A percentile compares a stretch with the other conserved stretches of the same genome.
phyloP scores from a whole-genome alignment of 2,888 invertebrate species.

The Drosophila yooni region DNA sequence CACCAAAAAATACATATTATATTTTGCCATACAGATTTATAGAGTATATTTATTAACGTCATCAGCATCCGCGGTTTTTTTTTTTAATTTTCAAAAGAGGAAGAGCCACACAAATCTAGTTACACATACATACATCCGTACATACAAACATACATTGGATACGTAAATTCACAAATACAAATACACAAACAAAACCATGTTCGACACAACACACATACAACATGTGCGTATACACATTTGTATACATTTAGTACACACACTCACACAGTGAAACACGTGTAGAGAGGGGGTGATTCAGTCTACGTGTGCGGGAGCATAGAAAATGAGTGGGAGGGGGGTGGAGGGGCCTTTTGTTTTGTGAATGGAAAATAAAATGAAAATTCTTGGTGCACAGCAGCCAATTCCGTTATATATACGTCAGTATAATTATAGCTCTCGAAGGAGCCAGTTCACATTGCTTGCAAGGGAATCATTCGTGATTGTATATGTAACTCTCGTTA shows the following conservation, averaged over 20 bases:
- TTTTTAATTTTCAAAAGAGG: slow-evolving; percentile 60
- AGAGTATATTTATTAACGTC: slow-evolving; percentile 65
- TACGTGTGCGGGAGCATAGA: slow-evolving; percentile 37
- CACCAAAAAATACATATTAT: slow-evolving; percentile 2
- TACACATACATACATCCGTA: slow-evolving; percentile 6
- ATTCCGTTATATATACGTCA: slow-evolving; percentile 63
- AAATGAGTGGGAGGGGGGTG: slow-evolving; percentile 37
- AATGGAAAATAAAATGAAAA: slow-evolving; percentile 74
- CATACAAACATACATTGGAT: slow-evolving; percentile 19
- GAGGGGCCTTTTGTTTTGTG: slow-evolving; percentile 69
- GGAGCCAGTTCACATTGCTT: slow-evolving; percentile 56
- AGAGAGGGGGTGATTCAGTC: slow-evolving; percentile 30
- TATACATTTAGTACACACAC: slow-evolving; percentile 23
- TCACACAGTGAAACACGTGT: slow-evolving; percentile 27
- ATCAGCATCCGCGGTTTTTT: slow-evolving; percentile 66
- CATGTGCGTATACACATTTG: slow-evolving; percentile 15
- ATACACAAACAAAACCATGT: slow-evolving; percentile 21
- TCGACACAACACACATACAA: slow-evolving; percentile 13
- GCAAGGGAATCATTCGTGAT: slow-evolving; percentile 14
- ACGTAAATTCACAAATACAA: slow-evolving; percentile 50
- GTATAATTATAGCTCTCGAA: slow-evolving; percentile 67
- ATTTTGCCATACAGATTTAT: slow-evolving; percentile 4
- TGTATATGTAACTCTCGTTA: slow-evolving; percentile 32
- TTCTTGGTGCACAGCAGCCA: slow-evolving; percentile 66
- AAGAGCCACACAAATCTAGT: slow-evolving; percentile 37